These are phyloP conservation scores for Trogon melanurus DNA, from an alignment of 2,113 vertebrate genomes.

Conservation along the genomic window DNA sequence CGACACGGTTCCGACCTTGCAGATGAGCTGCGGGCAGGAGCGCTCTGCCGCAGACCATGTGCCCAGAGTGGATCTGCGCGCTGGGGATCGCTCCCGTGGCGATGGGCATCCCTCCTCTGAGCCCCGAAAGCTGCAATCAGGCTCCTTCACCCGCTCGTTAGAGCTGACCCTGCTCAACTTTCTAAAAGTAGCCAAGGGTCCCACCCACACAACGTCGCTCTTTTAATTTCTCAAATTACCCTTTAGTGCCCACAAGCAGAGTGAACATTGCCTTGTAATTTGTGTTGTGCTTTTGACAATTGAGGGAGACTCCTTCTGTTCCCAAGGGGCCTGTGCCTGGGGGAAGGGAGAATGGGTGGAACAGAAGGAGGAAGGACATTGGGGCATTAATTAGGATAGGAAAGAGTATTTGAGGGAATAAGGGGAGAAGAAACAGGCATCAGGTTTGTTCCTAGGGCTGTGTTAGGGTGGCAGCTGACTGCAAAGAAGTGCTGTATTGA, in stretches of 20 bases:
- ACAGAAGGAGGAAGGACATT: neutral
- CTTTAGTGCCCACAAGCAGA: constrained; percentile 74
- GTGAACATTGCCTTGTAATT: constrained; percentile 83
- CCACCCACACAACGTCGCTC: constrained; percentile 61
- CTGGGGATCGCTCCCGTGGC: neutral
- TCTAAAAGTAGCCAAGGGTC: constrained; percentile 60
- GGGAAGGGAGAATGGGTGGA: neutral
- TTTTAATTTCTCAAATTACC: constrained; percentile 74
- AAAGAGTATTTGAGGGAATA: neutral
- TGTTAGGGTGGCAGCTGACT: neutral
- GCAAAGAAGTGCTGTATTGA: neutral
- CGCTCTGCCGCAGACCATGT: neutral
- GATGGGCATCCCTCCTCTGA: neutral
- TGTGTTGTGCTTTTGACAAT: constrained; percentile 63
- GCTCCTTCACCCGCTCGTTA: constrained; percentile 71
- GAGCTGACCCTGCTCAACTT: constrained; percentile 73
- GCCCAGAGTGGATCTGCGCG: neutral
- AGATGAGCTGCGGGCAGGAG: neutral
- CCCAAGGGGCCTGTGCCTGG: constrained; percentile 23
- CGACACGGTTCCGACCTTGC: neutral
- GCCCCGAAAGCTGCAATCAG: constrained; percentile 47
- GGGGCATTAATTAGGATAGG: neutral
- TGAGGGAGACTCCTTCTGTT: constrained; percentile 53
- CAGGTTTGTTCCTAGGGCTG: neutral
- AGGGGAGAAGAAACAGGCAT: neutral